phyloP scores from a whole-genome alignment of 2,888 invertebrate species.

The Acrocera orbiculus region DNA sequence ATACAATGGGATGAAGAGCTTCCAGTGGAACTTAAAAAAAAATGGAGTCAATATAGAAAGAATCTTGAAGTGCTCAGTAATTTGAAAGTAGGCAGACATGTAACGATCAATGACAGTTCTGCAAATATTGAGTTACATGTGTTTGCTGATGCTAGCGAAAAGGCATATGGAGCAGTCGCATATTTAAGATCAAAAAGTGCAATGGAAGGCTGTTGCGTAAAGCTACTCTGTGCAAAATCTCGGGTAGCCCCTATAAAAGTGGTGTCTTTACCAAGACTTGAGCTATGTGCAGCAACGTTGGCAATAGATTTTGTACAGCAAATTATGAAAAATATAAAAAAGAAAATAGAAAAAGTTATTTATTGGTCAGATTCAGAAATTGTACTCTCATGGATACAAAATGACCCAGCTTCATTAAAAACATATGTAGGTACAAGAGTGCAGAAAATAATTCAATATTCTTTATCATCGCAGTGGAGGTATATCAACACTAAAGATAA shows the following conservation, averaged over 20 bases:
- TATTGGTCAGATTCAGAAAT: not conserved
- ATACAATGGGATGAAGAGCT: not conserved
- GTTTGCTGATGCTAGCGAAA: conserved; percentile 2
- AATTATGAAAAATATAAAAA: not conserved
- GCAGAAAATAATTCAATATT: not conserved
- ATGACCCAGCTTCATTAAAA: not conserved
- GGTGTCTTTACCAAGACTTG: not conserved
- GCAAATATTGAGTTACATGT: not conserved
- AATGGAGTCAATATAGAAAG: too few relatives aligned
- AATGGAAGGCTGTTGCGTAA: not conserved
- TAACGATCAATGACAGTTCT: too few relatives aligned
- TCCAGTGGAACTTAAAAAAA: too few relatives aligned
- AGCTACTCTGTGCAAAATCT: not conserved
- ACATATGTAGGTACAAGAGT: not conserved
- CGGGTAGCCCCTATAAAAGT: not conserved
- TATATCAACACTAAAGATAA: not conserved
- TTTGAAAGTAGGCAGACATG: too few relatives aligned
- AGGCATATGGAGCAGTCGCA: not conserved
- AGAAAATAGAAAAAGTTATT: not conserved
- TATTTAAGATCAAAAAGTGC: not conserved
- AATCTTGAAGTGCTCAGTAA: too few relatives aligned
- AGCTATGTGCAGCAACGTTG: not conserved
- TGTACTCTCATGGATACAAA: not conserved
- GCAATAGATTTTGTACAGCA: not conserved
- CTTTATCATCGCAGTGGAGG: not conserved